Base-by-base conservation (phyloP, 2,888 invertebrate genomes). In the Capitulum mitella region DNA sequence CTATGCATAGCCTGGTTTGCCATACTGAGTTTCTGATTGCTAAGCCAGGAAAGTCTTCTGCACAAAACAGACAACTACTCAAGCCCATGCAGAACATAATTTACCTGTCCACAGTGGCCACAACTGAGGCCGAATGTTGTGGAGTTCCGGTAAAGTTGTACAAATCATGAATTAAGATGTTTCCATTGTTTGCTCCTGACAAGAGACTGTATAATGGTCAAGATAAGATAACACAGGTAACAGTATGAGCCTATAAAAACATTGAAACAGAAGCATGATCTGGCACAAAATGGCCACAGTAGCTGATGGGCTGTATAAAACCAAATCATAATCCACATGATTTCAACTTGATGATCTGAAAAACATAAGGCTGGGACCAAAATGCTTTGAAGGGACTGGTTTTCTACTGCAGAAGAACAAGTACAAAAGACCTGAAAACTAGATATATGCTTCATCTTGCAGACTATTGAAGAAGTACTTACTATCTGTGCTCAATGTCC, bases 81-180 rank as follows among this genome's bases (percentile, higher is more conserved):
- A 14, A 32, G 2, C 14, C 16, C 64, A 34, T 14, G 32, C n/a
- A 61, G 8, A 10, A 8, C 29, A 12, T 14, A 3, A 34, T 14
- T 70, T 37, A 70, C 70, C 70, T 70, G 70, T 70, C 70, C 10
- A 70, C 22, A 22, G 16, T 70, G 2, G 70, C 70, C 34, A 70
- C 37, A 16, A 70, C 70, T 6, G 34, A 8, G 14, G 70, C 70
- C 1, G 22, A 3, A 29, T 70, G 70, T 1, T 34, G 37, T 0
- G 0, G 10, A 14, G 70, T 22, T 5, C 70, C 70, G 22, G 37
- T 22, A 3, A 70, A 1, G 22, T 70, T 70, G 70, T 34, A 70
- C 16, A 70, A 22, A 16, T 70, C 70, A 29, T 70, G 70, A 19
- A 70, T 70, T 8, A 16, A 70, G 16, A 70, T 70, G 37, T 22